Evolutionary conservation across 1,140 invertebrate genomes (phyloP), one percentile per base, ranked within the genome.

Genomic region (Heliconius himera): DNA sequence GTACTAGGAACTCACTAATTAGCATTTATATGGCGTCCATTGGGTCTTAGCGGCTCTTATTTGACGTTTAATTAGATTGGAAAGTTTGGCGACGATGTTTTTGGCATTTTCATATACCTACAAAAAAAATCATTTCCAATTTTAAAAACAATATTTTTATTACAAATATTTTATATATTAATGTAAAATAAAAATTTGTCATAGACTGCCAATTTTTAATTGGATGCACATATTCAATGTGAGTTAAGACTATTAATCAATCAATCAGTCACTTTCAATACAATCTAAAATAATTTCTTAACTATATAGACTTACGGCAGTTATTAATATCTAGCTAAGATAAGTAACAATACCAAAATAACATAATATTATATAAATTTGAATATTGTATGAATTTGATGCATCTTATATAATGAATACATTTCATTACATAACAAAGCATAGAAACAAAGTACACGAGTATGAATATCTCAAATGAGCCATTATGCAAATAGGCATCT

Each of bases 401-500:
- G 70, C 70, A 72, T 38, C 38, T 20, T 72, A 38, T n/a, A 38
- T 38, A 72, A 72, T 11, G 70, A 38, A 54, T 9, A 26, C 73
- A 13, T 54, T 74, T 49, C 3, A 51, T 20, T 56, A n/a, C 2
- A 56, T 56, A 56, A 66, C 60, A 29, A 26, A 66, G 56, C 56
- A 26, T 60, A 22, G 20, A n/a, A 26, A 60, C 22, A 60, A 54
- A 33, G 3, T 66, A 75, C 49, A 76, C 74, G n/a, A 41, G 56
- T 76, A 77, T 77, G 76, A 76, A 80, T 80, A 81, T 81, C 81
- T 83, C 78, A 83, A 88, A 90, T 89, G 87, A 89, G 81, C 83
- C 81, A 87, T 86, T 89, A 89, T 84, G 84, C 83, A 89, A 90
- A 89, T 74, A 77, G 73, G 73, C 66, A 38, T 70, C 76, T 54